Evolutionary conservation across 2,113 vertebrate species (phyloP).

Genomic region (Phoxinus phoxinus): DNA sequence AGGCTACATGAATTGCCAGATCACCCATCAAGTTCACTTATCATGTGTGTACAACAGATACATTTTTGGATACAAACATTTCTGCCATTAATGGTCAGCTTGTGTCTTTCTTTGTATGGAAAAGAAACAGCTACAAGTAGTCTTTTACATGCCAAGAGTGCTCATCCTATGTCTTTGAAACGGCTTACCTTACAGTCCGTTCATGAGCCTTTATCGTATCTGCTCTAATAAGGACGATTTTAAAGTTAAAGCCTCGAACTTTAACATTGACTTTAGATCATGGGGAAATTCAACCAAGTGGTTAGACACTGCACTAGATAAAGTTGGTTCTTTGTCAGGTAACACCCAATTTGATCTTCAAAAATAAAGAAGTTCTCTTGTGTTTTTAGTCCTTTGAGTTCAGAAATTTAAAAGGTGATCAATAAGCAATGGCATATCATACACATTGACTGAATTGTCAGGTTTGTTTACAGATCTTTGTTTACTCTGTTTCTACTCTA

Average conservation of each 20-base stretch:
- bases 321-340: not conserved
- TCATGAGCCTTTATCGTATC: not conserved
- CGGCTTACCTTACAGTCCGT: not conserved
- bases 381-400: not conserved
- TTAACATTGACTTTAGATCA: not conserved
- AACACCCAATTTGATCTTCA: not conserved
- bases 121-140: not conserved
- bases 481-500: not conserved
- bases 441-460: not conserved
- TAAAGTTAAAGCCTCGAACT: not conserved
- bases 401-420: not conserved
- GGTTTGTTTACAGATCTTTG: not conserved
- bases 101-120: no score
- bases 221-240: not conserved
- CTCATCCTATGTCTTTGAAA: not conserved
- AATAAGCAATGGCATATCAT: not conserved
- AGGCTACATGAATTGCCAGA: no score
- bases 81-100: no score
- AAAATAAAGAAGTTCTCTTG: not conserved
- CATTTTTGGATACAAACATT: no score
- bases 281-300: not conserved
- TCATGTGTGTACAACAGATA: no score
- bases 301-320: not conserved
- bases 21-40: no score
- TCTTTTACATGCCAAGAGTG: not conserved